These are phyloP conservation scores for Sthenelais limicola DNA, from an alignment of 2,888 invertebrate genomes.

Conservation along the genomic window DNA sequence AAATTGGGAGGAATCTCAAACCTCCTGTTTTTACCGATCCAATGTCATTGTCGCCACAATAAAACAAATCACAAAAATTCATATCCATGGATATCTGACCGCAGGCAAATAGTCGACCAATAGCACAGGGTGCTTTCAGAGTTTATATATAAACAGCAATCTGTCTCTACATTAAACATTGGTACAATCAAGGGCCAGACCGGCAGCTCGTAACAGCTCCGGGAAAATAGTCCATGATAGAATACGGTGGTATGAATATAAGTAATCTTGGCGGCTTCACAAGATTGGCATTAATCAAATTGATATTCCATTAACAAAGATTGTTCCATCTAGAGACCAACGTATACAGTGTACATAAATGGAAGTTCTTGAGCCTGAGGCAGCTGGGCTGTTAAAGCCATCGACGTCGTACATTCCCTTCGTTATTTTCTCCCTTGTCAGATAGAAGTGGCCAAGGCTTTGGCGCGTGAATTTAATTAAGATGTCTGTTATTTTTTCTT, in stretches of 20 bases:
- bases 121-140: no score
- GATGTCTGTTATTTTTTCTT: no score
- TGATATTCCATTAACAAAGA: slow-evolving; percentile 33
- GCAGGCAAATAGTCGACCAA: no score
- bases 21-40: no score
- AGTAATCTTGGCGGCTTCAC: not conserved
- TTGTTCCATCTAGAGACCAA: slow-evolving; percentile 7
- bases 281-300: slow-evolving; percentile 28
- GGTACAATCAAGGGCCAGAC: no score
- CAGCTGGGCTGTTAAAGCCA: slow-evolving; percentile 1
- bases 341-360: slow-evolving; percentile 1
- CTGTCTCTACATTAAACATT: no score
- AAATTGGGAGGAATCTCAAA: no score
- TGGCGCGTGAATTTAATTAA: slow-evolving; percentile 21
- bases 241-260: not conserved
- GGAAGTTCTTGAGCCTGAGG: slow-evolving; percentile 8
- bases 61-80: no score
- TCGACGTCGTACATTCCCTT: slow-evolving; percentile 10
- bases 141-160: no score
- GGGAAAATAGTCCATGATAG: not conserved
- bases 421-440: not conserved
- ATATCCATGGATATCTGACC: no score
- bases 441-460: slow-evolving; percentile 1
- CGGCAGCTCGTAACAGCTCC: no score
- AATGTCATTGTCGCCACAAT: no score